These are phyloP conservation scores for Stomorhina lunata DNA, from an alignment of 2,888 invertebrate genomes.

Conservation along the genomic window DNA sequence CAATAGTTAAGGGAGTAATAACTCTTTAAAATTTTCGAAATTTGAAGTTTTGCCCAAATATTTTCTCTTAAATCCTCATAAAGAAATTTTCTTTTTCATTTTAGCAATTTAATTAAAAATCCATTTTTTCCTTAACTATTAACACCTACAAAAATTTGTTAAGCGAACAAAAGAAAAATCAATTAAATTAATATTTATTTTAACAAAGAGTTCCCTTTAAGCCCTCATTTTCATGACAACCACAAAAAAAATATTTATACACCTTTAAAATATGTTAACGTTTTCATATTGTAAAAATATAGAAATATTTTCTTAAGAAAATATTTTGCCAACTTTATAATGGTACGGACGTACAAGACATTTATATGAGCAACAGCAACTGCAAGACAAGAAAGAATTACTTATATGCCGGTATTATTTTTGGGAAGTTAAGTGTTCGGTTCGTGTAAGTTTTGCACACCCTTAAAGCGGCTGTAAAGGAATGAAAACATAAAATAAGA, in stretches of 20 bases:
- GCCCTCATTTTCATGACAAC: constrained; percentile 51
- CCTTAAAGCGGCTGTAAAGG: constrained; percentile 31
- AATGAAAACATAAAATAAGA: constrained; percentile 14
- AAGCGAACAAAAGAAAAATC: constrained; percentile 31
- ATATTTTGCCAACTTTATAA: constrained; percentile 63
- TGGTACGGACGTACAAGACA: constrained; percentile 53
- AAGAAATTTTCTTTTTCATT: too few relatives aligned
- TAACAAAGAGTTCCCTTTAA: constrained; percentile 37
- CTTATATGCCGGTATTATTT: constrained; percentile 58
- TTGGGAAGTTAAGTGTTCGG: constrained; percentile 40
- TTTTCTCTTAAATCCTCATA: too few relatives aligned
- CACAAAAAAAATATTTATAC: too few relatives aligned
- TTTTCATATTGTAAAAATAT: background rate
- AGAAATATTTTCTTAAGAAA: constrained; percentile 56
- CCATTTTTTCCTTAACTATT: background rate
- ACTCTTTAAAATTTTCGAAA: too few relatives aligned
- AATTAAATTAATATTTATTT: constrained; percentile 57
- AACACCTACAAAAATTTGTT: constrained; percentile 39
- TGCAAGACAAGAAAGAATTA: background rate
- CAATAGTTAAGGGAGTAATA: too few relatives aligned
- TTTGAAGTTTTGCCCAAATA: too few relatives aligned
- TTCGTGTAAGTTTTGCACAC: constrained; percentile 51
- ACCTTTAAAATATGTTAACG: constrained; percentile 46
- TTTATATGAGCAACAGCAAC: constrained; percentile 28
- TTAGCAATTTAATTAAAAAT: too few relatives aligned